Percentiles rank a stretch among this genome's conserved stretches.
phyloP scores from a whole-genome alignment of 2,888 invertebrate genomes.

The Lasioglossum oenotherae region DNA sequence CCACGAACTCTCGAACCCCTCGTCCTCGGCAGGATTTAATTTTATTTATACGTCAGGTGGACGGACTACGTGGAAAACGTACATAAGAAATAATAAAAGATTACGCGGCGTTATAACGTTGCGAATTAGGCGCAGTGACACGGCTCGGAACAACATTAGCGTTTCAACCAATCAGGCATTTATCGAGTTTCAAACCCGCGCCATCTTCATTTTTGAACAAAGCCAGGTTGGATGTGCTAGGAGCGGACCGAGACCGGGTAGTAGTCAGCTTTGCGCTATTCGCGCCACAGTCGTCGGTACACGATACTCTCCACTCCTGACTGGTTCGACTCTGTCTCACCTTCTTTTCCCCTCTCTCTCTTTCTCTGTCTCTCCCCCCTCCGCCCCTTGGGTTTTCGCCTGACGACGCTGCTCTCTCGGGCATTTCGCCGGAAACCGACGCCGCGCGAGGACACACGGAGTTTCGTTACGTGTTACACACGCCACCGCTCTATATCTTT shows the following conservation, averaged over 20 bases:
- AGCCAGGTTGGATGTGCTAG: conserved; percentile 86
- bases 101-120: conserved; percentile 52
- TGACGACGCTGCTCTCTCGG: conserved; percentile 82
- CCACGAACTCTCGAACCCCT: conserved; percentile 89
- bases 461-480: conserved; percentile 69
- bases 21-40: conserved; percentile 84
- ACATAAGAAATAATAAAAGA: conserved; percentile 51
- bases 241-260: conserved; percentile 85
- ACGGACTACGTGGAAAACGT: conserved; percentile 57
- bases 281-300: conserved; percentile 86
- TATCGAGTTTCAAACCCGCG: conserved; percentile 88
- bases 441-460: conserved; percentile 81
- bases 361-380: conserved; percentile 52
- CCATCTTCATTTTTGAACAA: conserved; percentile 94
- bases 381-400: conserved; percentile 74
- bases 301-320: conserved; percentile 80
- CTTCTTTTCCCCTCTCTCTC: conserved; percentile 59
- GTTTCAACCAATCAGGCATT: conserved; percentile 82
- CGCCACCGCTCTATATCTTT: conserved; percentile 58
- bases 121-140: conserved; percentile 48
- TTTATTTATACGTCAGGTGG: conserved; percentile 71
- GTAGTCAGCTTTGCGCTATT: conserved; percentile 87
- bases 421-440: conserved; percentile 84
- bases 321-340: conserved; percentile 69
- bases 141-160: conserved; percentile 37